Base-by-base conservation (phyloP, 1,140 invertebrate genomes). In the Akabosia matsudoensis region DNA sequence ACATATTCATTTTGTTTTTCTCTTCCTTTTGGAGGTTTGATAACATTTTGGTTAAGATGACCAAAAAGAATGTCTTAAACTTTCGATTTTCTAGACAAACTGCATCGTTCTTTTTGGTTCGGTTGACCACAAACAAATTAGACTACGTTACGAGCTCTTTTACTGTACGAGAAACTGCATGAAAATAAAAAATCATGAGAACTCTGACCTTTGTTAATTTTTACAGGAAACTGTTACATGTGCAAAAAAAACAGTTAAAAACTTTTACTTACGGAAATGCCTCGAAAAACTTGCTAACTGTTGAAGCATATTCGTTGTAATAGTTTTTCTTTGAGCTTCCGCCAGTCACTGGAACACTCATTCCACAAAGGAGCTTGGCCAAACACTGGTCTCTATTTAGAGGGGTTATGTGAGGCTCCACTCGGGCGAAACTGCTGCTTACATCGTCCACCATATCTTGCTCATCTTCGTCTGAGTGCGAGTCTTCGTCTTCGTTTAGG, bases 311-410 rank as follows among this genome's bases (percentile, higher is more conserved):
- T 31, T 77, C 76, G 24, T 56, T 72, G 54, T 33, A 73, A 34
- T 77, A 77, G 28, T 52, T 54, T 33, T 77, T 77, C 26, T 51
- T 67, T n/a, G 52, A 67, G 61, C 70, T 56, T 54, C 54, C 70
- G 16, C 33, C 70, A 0, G 70, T 54, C 28, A 72, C 71, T 16
- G 76, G 45, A 67, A 74, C 76, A 33, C 72, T 77, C 76, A 77
- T 73, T 31, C 76, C 76, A 51, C 76, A 77, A 34, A 77, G 61
- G 24, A 77, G 64, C 34, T 77, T 77, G 16, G 76, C 76, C 14
- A 77, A 24, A 52, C 76, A 77, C 14, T 73, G 54, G 56, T 77
- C 75, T 51, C 52, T 26, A 67, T 74, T 77, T 33, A 31, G 52
- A 0, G 76, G 0, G 14, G 45, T 76, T 14, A 51, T 51, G 33